A percentile compares a stretch with the other conserved stretches of the same genome.
Conservation (phyloP, 2,888 invertebrate genomes). For the Agrilus biguttatus region DNA sequence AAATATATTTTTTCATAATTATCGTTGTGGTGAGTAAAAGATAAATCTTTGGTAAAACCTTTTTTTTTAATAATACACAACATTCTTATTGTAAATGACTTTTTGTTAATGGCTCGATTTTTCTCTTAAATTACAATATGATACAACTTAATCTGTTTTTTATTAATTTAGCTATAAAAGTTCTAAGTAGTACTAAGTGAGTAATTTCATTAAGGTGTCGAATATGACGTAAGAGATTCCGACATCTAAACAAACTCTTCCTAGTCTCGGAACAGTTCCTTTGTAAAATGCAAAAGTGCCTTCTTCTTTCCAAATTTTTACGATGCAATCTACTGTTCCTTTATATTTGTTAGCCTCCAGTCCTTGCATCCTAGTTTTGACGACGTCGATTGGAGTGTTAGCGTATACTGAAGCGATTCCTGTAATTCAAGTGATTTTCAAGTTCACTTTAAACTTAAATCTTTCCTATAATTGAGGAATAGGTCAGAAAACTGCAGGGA, state of each 20-base stretch:
- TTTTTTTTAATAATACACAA: no score
- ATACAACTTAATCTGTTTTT: no score
- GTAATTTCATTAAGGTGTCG: slow-evolving; percentile 94
- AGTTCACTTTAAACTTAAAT: no score
- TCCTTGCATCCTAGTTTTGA: slow-evolving; percentile 99
- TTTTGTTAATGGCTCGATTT: no score
- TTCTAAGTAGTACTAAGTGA: slow-evolving; percentile 44
- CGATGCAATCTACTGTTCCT: slow-evolving; percentile 80
- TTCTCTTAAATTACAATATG: no score
- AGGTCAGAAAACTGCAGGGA: no score
- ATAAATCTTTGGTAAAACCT: no score
- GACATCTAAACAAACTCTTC: slow-evolving; percentile 94
- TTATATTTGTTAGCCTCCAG: slow-evolving; percentile 92
- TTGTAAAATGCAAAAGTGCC: slow-evolving; percentile 96
- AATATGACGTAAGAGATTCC: slow-evolving; percentile 99
- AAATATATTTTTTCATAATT: no score
- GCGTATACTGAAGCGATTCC: slow-evolving; percentile 90
- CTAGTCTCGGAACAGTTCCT: slow-evolving; percentile 90
- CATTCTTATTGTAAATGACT: no score
- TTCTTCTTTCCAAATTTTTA: slow-evolving; percentile 85
- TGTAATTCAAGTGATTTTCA: slow-evolving; percentile 5
- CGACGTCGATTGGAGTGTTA: slow-evolving; percentile 96
- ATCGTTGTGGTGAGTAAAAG: no score
- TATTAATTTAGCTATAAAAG: no score
- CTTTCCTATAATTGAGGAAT: no score